Evolutionary conservation across 2,888 invertebrate genomes (phyloP).

Genomic region (Bursaphelenchus okinawaensis): DNA sequence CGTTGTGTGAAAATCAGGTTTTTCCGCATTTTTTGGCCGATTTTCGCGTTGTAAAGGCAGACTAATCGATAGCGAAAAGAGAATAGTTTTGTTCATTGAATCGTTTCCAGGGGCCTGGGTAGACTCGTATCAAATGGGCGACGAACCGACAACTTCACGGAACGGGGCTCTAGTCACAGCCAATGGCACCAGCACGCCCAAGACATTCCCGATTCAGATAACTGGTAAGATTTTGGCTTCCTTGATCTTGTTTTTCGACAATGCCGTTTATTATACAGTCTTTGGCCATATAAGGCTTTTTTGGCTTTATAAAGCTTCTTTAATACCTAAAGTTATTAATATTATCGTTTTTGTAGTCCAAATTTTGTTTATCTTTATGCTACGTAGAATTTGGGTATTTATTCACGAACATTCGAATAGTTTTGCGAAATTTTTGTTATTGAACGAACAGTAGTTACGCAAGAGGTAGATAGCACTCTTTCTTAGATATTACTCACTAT

Average conservation of each 20-base stretch:
- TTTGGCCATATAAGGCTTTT: no score
- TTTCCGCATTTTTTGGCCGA: background rate
- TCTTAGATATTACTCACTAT: background rate
- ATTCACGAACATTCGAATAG: no score
- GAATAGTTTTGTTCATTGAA: background rate
- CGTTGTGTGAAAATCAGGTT: background rate
- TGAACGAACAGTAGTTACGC: background rate
- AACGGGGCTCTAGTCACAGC: background rate
- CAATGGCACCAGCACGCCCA: conserved; percentile 5
- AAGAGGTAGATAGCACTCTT: background rate
- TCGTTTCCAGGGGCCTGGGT: background rate
- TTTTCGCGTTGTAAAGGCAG: background rate
- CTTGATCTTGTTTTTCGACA: no score
- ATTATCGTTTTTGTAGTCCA: no score
- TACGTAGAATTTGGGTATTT: no score
- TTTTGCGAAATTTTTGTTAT: no score
- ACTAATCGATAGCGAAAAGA: background rate
- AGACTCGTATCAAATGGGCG: background rate
- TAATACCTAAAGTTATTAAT: background rate
- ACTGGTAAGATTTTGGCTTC: no score
- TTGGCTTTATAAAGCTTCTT: no score
- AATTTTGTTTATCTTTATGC: no score
- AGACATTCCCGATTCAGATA: conserved; percentile 19
- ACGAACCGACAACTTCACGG: background rate
- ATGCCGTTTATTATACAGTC: no score